Evolutionary conservation across 64 coral and sea anemone species (phyloP), one percentile per base, ranked within the genome.

Genomic region (Exaiptasia diaphana): DNA sequence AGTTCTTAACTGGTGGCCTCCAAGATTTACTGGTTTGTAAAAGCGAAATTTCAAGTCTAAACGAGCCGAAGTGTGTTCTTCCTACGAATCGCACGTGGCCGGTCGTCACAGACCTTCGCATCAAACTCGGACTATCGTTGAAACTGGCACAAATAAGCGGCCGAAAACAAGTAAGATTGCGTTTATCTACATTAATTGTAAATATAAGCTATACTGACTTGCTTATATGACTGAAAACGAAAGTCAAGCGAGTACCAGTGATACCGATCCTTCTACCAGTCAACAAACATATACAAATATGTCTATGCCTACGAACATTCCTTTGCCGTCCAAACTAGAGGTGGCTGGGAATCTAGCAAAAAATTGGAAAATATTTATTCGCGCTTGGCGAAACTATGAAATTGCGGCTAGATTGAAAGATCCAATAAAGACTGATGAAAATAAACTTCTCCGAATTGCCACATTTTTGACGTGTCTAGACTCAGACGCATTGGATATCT

Each of bases 381-480:
- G 59, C 4, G n/a, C 29, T 18, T 86, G 82, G 56, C 23, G 58
- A n/a, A 86, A 86, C 71, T 75, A 64, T 41, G 68, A 86, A 27
- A 64, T 86, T 30, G 68, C 82, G 10, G 50, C 86, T 25, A 44
- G 77, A 4, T 41, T 64, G 42, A 53, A 83, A 29, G 78, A 65
- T 67, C 38, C 58, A 18, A 45, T 22, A 1, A 14, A 32, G 5
- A 21, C 30, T 55, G 8, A 42, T 0, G 42, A 79, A 31, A 50
- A 49, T 33, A 70, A 79, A 38, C 27, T 74, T 48, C 73, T 80
- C 24, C 37, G 67, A 22, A 85, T 59, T 1, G 81, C 64, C 1
- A 54, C 82, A 0, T 72, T 91, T 41, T 52, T 91, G 0, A 45
- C 75, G 1, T 85, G 73, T 20, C 78, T 85, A 14, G 68, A 67